phyloP scores from a whole-genome alignment of 2,888 invertebrate genomes.

The Lumbricus terrestris region DNA sequence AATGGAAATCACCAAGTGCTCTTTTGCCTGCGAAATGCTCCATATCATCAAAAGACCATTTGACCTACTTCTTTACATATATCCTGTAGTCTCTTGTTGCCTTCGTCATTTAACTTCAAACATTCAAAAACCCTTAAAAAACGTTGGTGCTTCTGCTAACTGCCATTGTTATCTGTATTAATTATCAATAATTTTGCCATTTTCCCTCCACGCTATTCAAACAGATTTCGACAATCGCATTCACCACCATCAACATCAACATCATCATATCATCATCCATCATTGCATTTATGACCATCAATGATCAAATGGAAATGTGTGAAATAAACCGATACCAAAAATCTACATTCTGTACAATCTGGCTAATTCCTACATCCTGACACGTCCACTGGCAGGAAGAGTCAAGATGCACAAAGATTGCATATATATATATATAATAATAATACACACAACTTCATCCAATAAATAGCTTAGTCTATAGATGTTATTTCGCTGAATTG shows the following conservation, averaged over 20 bases:
- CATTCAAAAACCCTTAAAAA: neutral
- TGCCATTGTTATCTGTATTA: neutral
- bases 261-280: too few relatives aligned
- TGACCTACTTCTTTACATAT: too few relatives aligned
- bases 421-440: neutral
- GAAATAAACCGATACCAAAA: neutral
- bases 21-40: too few relatives aligned
- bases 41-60: too few relatives aligned
- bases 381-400: neutral
- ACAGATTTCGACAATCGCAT: neutral
- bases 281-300: neutral
- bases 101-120: neutral
- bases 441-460: neutral
- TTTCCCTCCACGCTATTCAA: neutral
- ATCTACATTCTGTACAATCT: constrained; percentile 3
- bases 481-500: constrained; percentile 8
- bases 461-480: constrained; percentile 12
- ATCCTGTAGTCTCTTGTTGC: too few relatives aligned
- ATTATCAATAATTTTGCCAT: neutral
- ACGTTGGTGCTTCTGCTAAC: neutral
- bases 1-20: neutral
- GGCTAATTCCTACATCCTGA: neutral
- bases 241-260: neutral
- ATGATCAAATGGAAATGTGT: neutral
- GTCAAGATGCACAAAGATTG: neutral